A percentile compares a stretch with the other conserved stretches of the same genome.
Evolutionary conservation across 2,113 vertebrate genomes (phyloP).

Genomic region (Emydura subglobosa): DNA sequence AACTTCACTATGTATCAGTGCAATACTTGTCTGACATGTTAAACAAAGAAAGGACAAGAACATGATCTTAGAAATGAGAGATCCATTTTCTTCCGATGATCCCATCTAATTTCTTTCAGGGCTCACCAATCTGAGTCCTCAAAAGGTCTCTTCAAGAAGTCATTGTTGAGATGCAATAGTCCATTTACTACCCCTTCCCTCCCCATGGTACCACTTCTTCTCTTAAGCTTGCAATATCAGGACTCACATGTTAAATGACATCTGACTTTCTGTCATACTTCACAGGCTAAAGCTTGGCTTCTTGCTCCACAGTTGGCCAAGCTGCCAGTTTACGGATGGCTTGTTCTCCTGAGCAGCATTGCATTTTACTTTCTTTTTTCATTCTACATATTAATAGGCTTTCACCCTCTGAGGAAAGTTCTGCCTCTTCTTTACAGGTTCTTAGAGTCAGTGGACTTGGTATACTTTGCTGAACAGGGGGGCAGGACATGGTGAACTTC

Average conservation of each 20-base stretch:
- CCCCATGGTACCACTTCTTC: background rate
- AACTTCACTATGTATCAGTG: background rate
- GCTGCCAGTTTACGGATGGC: background rate
- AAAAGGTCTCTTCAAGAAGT: conserved; percentile 21
- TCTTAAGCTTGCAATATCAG: background rate
- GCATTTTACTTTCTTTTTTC: background rate
- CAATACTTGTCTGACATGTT: background rate
- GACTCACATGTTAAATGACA: background rate
- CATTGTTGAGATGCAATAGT: background rate
- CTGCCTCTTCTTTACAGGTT: background rate
- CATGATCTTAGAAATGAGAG: background rate
- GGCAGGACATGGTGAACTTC: background rate
- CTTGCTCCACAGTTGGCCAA: background rate
- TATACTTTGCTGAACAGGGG: background rate
- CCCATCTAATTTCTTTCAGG: background rate
- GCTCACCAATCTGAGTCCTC: background rate
- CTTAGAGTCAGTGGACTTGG: background rate
- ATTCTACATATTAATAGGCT: background rate
- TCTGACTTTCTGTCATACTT: background rate
- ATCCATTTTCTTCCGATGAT: background rate
- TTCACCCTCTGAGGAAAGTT: conserved; percentile 2
- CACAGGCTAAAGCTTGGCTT: background rate
- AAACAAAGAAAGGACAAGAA: background rate
- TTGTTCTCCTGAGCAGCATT: background rate
- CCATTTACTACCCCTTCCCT: background rate